Evolutionary conservation across 2,113 vertebrate species (phyloP).

Genomic region (Varanus salvator): DNA sequence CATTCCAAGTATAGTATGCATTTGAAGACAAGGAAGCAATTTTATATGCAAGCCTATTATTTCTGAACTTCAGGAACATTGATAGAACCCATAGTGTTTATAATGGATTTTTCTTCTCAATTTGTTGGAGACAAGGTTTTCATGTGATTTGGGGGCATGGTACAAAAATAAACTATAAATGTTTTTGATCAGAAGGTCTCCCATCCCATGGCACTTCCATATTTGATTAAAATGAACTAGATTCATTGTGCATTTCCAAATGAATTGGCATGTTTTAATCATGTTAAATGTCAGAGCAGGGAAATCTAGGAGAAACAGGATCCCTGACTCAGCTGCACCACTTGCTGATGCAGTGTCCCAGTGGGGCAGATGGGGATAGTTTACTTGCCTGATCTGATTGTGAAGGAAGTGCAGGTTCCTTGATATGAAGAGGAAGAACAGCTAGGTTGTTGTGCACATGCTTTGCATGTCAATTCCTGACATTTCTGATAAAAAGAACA

Average conservation of each 20-base stretch:
- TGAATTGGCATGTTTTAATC: neutral
- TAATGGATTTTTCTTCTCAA: neutral
- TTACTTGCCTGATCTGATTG: neutral
- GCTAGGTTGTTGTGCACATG: neutral
- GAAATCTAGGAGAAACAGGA: neutral
- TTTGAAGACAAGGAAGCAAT: neutral
- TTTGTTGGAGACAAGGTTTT: too few relatives aligned
- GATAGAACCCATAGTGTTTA: neutral
- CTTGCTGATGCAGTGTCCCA: neutral
- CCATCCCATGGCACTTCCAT: neutral
- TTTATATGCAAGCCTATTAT: neutral
- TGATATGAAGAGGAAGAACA: neutral
- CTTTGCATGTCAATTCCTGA: neutral
- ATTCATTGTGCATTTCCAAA: neutral
- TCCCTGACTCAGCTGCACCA: neutral
- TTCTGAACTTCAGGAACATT: neutral
- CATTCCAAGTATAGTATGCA: neutral
- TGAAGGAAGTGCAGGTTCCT: neutral
- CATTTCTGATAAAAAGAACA: neutral
- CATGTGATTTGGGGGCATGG: neutral
- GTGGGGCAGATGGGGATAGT: neutral
- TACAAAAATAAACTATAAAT: too few relatives aligned
- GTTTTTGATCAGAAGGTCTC: too few relatives aligned
- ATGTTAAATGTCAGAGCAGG: constrained; percentile 3
- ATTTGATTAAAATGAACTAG: neutral